Percentiles rank a stretch among this genome's conserved stretches.
Conservation (phyloP, 2,888 invertebrate genomes). For the Elysia crispata region DNA sequence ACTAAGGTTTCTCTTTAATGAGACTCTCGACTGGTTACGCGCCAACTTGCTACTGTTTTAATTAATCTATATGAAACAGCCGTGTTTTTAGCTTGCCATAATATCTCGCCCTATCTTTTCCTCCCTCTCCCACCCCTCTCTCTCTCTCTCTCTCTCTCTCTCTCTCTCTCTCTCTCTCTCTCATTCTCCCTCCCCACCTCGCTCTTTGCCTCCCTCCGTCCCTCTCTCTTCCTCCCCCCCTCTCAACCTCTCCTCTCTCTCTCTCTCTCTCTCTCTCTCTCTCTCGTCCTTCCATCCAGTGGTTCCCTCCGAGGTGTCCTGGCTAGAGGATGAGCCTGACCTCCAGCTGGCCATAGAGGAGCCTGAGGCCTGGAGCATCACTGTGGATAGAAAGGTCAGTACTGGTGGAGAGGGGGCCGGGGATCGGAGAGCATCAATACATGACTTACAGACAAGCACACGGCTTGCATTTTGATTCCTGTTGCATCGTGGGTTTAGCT, state of each 20-base stretch:
- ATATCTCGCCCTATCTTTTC: neutral
- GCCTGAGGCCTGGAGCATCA: conserved; percentile 95
- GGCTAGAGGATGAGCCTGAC: conserved; percentile 89
- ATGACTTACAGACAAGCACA: no score
- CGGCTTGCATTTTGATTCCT: no score
- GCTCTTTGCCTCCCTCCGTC: neutral
- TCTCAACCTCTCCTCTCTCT: neutral
- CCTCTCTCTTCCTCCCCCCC: neutral
- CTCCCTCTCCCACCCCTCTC: neutral
- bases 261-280: neutral
- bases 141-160: neutral
- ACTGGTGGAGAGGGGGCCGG: neutral
- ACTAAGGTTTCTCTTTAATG: no score
- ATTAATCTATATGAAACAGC: no score
- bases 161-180: conserved; percentile 1
- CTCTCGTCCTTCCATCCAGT: conserved; percentile 47
- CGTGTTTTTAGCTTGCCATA: no score
- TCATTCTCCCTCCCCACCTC: neutral
- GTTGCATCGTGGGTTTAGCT: no score
- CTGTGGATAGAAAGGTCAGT: conserved; percentile 87
- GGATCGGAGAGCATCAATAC: no score
- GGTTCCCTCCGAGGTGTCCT: conserved; percentile 74
- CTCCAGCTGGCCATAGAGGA: conserved; percentile 89
- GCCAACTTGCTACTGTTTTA: no score
- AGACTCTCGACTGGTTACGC: no score